Evolutionary conservation across 2,888 invertebrate genomes (phyloP).

Genomic region (Apodemia zela): DNA sequence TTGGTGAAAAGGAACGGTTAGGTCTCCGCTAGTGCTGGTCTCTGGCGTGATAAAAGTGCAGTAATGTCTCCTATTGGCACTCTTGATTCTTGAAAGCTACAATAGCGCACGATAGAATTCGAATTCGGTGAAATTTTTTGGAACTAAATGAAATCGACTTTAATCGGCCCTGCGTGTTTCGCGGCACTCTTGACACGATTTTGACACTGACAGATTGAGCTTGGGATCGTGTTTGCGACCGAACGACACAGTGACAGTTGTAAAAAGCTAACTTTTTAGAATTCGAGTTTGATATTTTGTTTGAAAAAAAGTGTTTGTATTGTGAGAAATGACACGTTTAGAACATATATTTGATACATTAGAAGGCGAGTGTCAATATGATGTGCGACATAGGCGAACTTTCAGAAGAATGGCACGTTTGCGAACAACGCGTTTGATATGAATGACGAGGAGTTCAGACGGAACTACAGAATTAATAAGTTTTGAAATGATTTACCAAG

Average conservation of each 20-base stretch:
- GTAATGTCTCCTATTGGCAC: no score
- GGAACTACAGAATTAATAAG: conserved; percentile 12
- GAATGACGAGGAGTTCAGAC: conserved; percentile 8
- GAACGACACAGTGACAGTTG: neutral
- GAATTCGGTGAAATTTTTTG: neutral
- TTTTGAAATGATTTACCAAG: neutral
- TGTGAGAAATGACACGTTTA: neutral
- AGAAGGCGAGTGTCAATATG: neutral
- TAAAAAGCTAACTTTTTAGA: neutral
- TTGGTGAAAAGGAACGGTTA: no score
- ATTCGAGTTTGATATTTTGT: neutral
- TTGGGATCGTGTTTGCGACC: neutral
- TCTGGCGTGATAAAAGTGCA: no score
- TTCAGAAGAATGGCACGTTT: neutral
- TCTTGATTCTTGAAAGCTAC: neutral
- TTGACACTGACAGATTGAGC: neutral
- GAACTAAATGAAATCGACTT: neutral
- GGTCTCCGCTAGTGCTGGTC: no score
- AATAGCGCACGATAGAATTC: neutral
- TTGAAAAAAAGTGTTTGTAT: neutral
- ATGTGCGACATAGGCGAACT: conserved; percentile 5
- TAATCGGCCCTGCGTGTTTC: neutral
- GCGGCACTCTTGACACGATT: neutral
- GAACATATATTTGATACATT: neutral
- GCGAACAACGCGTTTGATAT: neutral